A percentile compares a stretch with the other conserved stretches of the same genome.
Conservation (phyloP, 2,797 vertebrate species). For the Alcedo atthis region DNA sequence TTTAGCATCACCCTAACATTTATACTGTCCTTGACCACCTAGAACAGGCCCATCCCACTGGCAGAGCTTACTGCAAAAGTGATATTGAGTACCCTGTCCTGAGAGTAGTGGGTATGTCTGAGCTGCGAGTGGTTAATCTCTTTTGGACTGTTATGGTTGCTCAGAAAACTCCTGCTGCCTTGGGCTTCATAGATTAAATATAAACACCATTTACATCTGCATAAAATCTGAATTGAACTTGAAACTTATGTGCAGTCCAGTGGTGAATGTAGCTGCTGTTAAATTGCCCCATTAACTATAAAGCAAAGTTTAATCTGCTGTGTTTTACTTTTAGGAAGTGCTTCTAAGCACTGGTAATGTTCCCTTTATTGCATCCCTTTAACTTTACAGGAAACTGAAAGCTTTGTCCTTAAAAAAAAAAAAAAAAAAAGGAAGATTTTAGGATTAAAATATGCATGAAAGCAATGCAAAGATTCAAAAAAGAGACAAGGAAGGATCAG, state of each 20-base stretch:
- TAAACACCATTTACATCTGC: slow-evolving; percentile 33
- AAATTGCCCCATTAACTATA: slow-evolving; percentile 52
- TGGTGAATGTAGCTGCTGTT: slow-evolving; percentile 30
- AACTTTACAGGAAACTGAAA: slow-evolving; percentile 3
- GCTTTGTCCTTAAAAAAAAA: neutral
- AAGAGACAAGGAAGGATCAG: neutral
- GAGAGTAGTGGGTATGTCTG: neutral
- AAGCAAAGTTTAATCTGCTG: slow-evolving; percentile 50
- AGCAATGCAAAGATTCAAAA: neutral
- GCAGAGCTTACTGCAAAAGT: neutral
- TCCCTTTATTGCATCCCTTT: neutral
- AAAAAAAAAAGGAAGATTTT: neutral
- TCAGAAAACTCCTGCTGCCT: neutral
- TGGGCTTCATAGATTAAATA: neutral
- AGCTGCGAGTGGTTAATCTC: neutral
- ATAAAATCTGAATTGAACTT: slow-evolving; percentile 49
- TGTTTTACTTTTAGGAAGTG: slow-evolving; percentile 30
- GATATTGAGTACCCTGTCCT: neutral
- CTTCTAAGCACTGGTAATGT: slow-evolving; percentile 10
- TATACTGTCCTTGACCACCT: fast-evolving
- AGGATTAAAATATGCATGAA: neutral
- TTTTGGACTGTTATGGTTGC: neutral
- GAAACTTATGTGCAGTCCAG: slow-evolving; percentile 45
- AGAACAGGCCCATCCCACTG: fast-evolving
- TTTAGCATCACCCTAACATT: neutral